Conservation (phyloP, 2,797 vertebrate genomes). For the Pogonophryne albipinna region DNA sequence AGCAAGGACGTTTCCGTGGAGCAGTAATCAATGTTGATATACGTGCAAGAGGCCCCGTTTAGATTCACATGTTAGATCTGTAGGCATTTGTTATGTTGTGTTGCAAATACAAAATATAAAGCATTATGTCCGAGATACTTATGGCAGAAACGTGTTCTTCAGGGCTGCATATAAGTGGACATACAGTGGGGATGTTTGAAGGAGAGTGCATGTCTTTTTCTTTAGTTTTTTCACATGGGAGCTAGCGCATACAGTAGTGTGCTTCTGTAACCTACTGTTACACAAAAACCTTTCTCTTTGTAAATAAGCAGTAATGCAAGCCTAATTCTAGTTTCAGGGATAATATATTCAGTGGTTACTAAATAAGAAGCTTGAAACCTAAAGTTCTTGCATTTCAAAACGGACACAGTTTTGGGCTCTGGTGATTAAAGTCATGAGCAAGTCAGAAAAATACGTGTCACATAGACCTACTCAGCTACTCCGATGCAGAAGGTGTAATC, state of each 20-base stretch:
- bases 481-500: background rate
- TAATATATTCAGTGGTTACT: background rate
- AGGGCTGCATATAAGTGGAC: no score
- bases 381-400: background rate
- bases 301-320: background rate
- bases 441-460: background rate
- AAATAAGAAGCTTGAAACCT: background rate
- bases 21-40: background rate
- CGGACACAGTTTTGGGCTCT: background rate
- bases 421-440: background rate
- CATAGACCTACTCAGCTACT: background rate
- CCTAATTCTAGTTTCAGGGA: background rate
- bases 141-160: background rate
- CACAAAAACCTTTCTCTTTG: background rate
- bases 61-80: background rate
- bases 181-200: background rate
- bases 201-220: background rate
- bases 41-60: background rate
- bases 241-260: no score
- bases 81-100: background rate
- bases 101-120: background rate
- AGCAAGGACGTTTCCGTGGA: background rate
- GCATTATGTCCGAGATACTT: no score
- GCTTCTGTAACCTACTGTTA: background rate
- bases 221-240: background rate